A percentile compares a stretch with the other conserved stretches of the same genome.
Conservation (phyloP, 2,113 vertebrate species). For the Pleuronectes platessa region DNA sequence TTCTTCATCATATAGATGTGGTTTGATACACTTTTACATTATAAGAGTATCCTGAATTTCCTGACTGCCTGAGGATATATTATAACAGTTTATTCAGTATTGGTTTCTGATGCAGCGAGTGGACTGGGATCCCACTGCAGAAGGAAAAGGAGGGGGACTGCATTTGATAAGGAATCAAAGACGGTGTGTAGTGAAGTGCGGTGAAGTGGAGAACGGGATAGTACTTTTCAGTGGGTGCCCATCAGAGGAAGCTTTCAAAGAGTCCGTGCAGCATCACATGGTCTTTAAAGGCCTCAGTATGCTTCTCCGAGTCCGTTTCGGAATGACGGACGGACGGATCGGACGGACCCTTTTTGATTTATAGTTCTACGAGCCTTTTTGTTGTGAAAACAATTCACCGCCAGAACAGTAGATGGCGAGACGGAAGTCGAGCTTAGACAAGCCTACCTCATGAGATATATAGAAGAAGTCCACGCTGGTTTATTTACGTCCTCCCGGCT, state of each 20-base stretch:
- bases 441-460: too few species aligned
- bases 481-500: too few species aligned
- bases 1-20: neutral
- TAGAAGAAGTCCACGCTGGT: too few species aligned
- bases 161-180: conserved; percentile 55
- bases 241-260: conserved; percentile 71
- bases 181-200: conserved; percentile 43
- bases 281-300: too few species aligned
- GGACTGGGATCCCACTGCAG: conserved; percentile 39
- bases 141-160: conserved; percentile 33
- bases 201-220: conserved; percentile 57
- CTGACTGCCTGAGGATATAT: conserved; percentile 13
- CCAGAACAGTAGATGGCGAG: too few species aligned
- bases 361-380: too few species aligned
- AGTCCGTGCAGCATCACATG: conserved; percentile 49
- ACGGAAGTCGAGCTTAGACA: too few species aligned
- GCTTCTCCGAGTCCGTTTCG: too few species aligned
- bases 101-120: conserved; percentile 36
- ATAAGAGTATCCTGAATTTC: conserved; percentile 1
- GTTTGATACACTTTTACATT: neutral
- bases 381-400: too few species aligned
- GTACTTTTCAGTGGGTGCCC: conserved; percentile 51
- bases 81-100: conserved; percentile 15
- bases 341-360: too few species aligned
- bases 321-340: too few species aligned